These are phyloP conservation scores for Selene dorsalis DNA, from an alignment of 2,797 vertebrate genomes.

Conservation along the genomic window DNA sequence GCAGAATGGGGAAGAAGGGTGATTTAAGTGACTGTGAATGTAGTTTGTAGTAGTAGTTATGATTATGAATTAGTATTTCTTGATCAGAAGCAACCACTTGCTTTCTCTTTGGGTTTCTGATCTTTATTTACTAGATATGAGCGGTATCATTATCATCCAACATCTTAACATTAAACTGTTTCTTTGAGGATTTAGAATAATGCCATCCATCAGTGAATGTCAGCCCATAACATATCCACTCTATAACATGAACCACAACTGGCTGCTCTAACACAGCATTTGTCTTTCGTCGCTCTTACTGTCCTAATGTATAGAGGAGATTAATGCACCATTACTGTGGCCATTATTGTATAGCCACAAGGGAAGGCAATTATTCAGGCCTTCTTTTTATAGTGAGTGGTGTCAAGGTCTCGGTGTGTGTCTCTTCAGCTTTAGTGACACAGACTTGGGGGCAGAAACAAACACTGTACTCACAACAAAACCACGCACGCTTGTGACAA, in stretches of 20 bases:
- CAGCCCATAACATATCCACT: background rate
- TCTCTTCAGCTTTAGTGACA: conserved; percentile 50
- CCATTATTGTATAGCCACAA: conserved; percentile 69
- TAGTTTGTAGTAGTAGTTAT: background rate
- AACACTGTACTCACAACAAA: conserved; percentile 18
- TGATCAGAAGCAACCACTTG: background rate
- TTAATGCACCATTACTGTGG: conserved; percentile 60
- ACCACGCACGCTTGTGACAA: conserved; percentile 36
- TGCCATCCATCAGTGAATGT: background rate
- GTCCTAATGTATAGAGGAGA: conserved; percentile 55
- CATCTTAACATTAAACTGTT: background rate
- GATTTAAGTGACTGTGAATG: too few species aligned
- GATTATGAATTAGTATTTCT: background rate
- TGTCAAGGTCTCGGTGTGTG: conserved; percentile 75
- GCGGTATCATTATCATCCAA: background rate
- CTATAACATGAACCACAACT: background rate
- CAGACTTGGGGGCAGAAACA: conserved; percentile 31
- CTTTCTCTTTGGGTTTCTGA: background rate
- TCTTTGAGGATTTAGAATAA: background rate
- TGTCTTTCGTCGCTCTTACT: conserved; percentile 34
- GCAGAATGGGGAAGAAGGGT: too few species aligned
- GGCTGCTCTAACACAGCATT: conserved; percentile 15
- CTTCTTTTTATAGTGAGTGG: conserved; percentile 75
- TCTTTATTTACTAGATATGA: background rate
- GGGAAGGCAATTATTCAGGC: conserved; percentile 72